Percentiles rank a stretch among this genome's conserved stretches.
Conservation (phyloP, 2,797 vertebrate genomes). For the Botia kubotai region DNA sequence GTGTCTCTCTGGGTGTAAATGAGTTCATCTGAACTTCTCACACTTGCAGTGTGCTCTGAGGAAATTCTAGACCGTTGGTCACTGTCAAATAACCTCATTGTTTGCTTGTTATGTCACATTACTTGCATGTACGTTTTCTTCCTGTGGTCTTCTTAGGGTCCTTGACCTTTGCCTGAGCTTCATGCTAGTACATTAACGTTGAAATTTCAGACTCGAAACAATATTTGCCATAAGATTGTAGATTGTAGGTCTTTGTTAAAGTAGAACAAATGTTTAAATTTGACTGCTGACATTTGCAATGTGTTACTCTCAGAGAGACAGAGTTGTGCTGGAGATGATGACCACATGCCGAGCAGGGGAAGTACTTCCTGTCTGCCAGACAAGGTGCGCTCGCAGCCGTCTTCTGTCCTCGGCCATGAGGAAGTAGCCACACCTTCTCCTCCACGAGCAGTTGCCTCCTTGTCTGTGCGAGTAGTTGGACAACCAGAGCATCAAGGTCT, state of each 20-base stretch:
- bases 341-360: conserved; percentile 74
- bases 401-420: conserved; percentile 65
- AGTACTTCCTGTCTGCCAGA: conserved; percentile 67
- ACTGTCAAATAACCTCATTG: too few species aligned
- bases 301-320: conserved; percentile 63
- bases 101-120: too few species aligned
- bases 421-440: conserved; percentile 75
- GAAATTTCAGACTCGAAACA: neutral
- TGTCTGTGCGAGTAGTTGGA: conserved; percentile 80
- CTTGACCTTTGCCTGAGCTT: neutral
- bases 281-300: conserved; percentile 33
- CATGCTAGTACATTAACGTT: neutral
- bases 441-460: conserved; percentile 79
- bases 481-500: conserved; percentile 75
- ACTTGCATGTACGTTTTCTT: neutral
- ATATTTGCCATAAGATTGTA: neutral
- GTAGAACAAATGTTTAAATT: conserved; percentile 5
- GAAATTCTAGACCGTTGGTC: conserved; percentile 37
- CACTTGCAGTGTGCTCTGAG: conserved; percentile 64
- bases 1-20: conserved; percentile 60
- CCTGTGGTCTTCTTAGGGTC: too few species aligned
- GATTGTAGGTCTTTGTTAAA: neutral
- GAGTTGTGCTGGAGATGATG: conserved; percentile 75
- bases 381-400: conserved; percentile 69
- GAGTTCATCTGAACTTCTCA: conserved; percentile 62